These are phyloP conservation scores for Octopus bimaculoides DNA, from an alignment of 1,140 invertebrate genomes.

Conservation along the genomic window DNA sequence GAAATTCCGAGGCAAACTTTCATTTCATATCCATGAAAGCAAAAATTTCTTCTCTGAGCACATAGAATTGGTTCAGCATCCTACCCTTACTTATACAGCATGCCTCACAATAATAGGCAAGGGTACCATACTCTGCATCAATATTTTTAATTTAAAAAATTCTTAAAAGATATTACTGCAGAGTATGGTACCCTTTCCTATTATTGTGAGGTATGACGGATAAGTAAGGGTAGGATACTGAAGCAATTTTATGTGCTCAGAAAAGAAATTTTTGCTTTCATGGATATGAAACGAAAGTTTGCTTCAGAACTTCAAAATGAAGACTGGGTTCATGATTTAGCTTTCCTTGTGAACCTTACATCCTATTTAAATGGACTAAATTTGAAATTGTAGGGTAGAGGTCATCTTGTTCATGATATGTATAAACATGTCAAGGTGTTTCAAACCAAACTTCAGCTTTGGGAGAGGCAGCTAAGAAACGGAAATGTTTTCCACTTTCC, in stretches of 20 bases:
- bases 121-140: too few relatives aligned
- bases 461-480: background rate
- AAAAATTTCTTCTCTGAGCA: too few relatives aligned
- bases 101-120: too few relatives aligned
- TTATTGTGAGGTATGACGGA: background rate
- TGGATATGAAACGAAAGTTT: conserved; percentile 4
- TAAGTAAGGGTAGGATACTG: conserved; percentile 7
- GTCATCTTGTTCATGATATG: background rate
- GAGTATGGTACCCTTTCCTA: background rate
- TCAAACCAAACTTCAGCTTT: background rate
- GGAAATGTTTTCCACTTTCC: background rate
- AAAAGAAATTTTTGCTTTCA: background rate
- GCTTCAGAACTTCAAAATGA: background rate
- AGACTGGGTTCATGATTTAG: background rate
- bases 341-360: conserved; percentile 1
- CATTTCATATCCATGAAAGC: too few relatives aligned
- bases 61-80: too few relatives aligned
- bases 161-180: background rate
- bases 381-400: background rate
- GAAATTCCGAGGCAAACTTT: background rate
- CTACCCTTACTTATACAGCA: too few relatives aligned
- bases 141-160: background rate
- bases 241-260: background rate
- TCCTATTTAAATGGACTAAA: conserved; percentile 2
- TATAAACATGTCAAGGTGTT: conserved; percentile 7